Conservation (phyloP, 2,113 vertebrate species). For the Cephalopterus ornatus region DNA sequence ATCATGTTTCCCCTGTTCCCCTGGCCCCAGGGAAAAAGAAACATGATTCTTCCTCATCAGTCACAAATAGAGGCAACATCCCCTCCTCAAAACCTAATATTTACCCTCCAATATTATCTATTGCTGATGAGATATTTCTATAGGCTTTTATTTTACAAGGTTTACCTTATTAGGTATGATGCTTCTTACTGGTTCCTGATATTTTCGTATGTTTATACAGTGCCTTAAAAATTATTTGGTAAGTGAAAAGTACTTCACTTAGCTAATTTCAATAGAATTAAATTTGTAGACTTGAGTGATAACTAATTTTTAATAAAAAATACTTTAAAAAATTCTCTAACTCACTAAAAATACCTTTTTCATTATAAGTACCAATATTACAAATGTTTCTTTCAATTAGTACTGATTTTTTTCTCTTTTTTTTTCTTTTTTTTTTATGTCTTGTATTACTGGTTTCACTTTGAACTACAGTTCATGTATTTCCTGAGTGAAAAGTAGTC, state of each 20-base stretch:
- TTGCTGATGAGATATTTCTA: background rate
- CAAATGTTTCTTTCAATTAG: background rate
- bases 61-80: background rate
- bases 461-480: background rate
- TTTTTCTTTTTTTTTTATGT: fast-evolving
- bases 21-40: background rate
- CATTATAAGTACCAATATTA: background rate
- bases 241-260: background rate
- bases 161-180: background rate
- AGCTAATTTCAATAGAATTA: background rate
- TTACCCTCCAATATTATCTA: background rate
- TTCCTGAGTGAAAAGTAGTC: background rate
- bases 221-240: background rate
- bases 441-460: background rate
- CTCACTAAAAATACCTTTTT: background rate
- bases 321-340: background rate
- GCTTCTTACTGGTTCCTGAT: background rate
- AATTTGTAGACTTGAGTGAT: background rate
- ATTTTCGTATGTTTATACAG: background rate
- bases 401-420: background rate
- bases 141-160: background rate
- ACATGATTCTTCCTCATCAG: background rate
- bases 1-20: background rate
- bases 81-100: background rate
- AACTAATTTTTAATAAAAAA: background rate